Percentiles rank a stretch among this genome's conserved stretches.
phyloP scores from a whole-genome alignment of 2,113 vertebrate genomes.

The Sterna hirundo region DNA sequence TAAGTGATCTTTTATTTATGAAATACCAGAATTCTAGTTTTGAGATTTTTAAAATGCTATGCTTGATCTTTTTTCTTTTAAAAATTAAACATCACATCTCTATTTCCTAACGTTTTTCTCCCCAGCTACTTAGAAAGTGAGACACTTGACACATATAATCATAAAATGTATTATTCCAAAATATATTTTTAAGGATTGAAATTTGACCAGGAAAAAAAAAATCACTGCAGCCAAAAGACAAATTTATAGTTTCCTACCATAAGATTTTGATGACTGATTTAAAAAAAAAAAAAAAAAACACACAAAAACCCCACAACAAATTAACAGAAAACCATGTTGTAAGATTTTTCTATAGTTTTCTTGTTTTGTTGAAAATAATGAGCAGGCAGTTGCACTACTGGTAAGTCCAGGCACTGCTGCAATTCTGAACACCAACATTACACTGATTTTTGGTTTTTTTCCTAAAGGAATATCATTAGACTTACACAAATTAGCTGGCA shows the following conservation, averaged over 20 bases:
- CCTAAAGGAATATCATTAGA: not conserved
- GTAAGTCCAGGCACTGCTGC: not conserved
- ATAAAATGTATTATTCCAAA: too few species aligned
- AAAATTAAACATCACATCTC: not conserved
- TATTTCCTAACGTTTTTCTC: not conserved
- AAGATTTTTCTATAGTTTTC: not conserved
- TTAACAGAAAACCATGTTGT: not conserved
- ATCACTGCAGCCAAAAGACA: too few species aligned
- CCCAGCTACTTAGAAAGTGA: too few species aligned
- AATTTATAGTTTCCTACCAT: too few species aligned
- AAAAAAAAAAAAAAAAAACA: not conserved
- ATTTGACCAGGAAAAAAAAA: too few species aligned
- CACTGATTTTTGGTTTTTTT: not conserved
- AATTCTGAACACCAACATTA: slow-evolving; percentile 41
- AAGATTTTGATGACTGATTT: too few species aligned
- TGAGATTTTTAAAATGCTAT: too few species aligned
- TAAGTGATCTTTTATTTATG: too few species aligned
- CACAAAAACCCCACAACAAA: not conserved
- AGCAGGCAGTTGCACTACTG: slow-evolving; percentile 14
- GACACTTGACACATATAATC: too few species aligned
- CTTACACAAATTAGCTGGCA: not conserved
- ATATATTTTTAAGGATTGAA: too few species aligned
- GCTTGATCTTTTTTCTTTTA: not conserved
- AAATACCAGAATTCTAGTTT: too few species aligned
- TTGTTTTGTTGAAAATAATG: not conserved